Conservation (phyloP, 2,113 vertebrate species). For the Engraulis encrasicolus region DNA sequence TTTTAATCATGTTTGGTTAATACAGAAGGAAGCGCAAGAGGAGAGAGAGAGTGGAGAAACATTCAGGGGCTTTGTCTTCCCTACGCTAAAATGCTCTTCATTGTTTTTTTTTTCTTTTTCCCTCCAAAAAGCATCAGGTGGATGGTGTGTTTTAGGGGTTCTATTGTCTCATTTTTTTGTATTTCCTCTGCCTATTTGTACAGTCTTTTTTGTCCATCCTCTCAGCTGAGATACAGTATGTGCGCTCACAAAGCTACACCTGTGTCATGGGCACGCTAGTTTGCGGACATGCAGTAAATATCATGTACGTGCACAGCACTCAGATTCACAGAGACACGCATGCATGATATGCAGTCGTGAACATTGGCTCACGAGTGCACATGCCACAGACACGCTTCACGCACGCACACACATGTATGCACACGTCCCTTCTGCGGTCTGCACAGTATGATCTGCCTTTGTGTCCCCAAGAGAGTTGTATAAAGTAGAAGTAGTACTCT, state of each 20-base stretch:
- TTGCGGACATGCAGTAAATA: not conserved
- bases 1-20: conserved; percentile 80
- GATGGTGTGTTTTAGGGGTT: conserved; percentile 57
- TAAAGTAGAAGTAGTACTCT: too few relatives aligned
- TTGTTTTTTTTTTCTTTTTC: conserved; percentile 64
- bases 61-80: conserved; percentile 65
- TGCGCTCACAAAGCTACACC: not conserved
- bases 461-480: too few relatives aligned
- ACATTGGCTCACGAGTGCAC: too few relatives aligned
- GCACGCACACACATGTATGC: too few relatives aligned
- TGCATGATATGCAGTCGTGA: too few relatives aligned
- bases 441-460: too few relatives aligned
- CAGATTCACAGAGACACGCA: not conserved
- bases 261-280: not conserved
- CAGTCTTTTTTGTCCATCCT: conserved; percentile 29
- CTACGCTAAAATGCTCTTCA: conserved; percentile 65
- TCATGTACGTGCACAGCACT: not conserved
- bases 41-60: conserved; percentile 58
- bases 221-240: not conserved
- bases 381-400: too few relatives aligned
- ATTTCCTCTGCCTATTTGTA: conserved; percentile 11
- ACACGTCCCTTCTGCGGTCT: too few relatives aligned
- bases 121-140: conserved; percentile 63
- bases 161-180: conserved; percentile 53
- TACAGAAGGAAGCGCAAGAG: conserved; percentile 65